A percentile compares a stretch with the other conserved stretches of the same genome.
Conservation (phyloP, 2,113 vertebrate genomes). For the Anhinga anhinga region DNA sequence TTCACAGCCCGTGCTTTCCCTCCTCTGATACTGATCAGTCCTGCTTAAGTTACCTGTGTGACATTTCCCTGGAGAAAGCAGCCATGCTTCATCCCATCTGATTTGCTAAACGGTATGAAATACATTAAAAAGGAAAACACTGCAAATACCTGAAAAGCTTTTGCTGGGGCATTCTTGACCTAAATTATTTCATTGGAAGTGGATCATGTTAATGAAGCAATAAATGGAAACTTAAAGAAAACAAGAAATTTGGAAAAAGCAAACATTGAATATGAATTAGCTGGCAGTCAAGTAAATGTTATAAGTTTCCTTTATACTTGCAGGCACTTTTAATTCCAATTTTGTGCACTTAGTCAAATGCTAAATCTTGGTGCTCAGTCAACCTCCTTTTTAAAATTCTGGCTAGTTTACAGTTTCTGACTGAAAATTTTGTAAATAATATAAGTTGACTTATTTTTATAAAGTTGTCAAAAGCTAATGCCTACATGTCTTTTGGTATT, state of each 20-base stretch:
- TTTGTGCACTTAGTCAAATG: not conserved
- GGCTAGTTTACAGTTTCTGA: not conserved
- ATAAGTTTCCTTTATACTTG: not conserved
- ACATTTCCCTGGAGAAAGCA: not conserved
- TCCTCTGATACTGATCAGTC: not conserved
- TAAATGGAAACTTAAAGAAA: conserved; percentile 31
- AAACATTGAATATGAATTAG: not conserved
- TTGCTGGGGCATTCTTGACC: not conserved
- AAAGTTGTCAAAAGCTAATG: not conserved
- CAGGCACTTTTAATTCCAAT: not conserved
- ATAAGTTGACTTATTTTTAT: not conserved
- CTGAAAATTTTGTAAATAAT: not conserved
- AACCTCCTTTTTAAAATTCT: not conserved
- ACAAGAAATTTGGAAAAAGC: not conserved
- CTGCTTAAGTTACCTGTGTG: not conserved
- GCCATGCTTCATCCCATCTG: not conserved
- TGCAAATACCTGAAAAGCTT: not conserved
- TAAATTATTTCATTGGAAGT: not conserved
- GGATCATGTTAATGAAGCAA: conserved; percentile 14
- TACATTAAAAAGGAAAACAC: not conserved
- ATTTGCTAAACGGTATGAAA: not conserved
- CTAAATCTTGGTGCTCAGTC: not conserved
- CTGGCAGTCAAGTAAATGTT: not conserved
- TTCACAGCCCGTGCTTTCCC: not conserved
- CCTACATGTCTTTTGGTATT: not conserved